These are phyloP conservation scores for Calephelis nemesis DNA, from an alignment of 1,140 invertebrate species.

Conservation along the genomic window DNA sequence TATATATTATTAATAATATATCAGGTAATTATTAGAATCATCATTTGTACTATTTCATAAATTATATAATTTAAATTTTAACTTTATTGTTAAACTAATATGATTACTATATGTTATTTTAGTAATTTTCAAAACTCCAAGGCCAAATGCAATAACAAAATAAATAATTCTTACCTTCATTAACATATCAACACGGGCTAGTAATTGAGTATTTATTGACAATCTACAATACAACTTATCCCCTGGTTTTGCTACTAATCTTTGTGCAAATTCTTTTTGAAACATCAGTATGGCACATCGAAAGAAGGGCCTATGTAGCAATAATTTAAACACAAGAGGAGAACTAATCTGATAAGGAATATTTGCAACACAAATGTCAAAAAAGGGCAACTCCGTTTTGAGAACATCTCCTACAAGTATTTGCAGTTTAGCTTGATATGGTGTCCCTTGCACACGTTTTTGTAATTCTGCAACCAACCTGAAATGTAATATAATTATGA, in stretches of 20 bases:
- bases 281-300: constrained; percentile 99
- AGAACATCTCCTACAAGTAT: constrained; percentile 97
- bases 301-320: constrained; percentile 93
- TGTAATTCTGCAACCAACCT: constrained; percentile 98
- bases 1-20: too few species aligned
- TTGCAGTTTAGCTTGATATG: constrained; percentile 93
- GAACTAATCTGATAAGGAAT: constrained; percentile 99
- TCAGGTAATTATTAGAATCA: too few species aligned
- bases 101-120: too few species aligned
- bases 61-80: too few species aligned
- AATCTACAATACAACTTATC: constrained; percentile 98
- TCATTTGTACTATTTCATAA: too few species aligned
- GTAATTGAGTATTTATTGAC: constrained; percentile 97
- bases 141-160: too few species aligned
- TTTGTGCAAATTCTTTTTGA: constrained; percentile 98
- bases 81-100: too few species aligned
- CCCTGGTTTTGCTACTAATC: constrained; percentile 97
- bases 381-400: constrained; percentile 97
- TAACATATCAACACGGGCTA: constrained; percentile 96
- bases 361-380: constrained; percentile 99
- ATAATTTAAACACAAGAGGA: constrained; percentile 97
- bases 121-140: too few species aligned
- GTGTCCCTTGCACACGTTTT: constrained; percentile 96
- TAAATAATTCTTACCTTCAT: constrained; percentile 90
- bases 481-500: not conserved